Base-by-base conservation (phyloP, 2,113 vertebrate species). In the Tragelaphus scriptus region DNA sequence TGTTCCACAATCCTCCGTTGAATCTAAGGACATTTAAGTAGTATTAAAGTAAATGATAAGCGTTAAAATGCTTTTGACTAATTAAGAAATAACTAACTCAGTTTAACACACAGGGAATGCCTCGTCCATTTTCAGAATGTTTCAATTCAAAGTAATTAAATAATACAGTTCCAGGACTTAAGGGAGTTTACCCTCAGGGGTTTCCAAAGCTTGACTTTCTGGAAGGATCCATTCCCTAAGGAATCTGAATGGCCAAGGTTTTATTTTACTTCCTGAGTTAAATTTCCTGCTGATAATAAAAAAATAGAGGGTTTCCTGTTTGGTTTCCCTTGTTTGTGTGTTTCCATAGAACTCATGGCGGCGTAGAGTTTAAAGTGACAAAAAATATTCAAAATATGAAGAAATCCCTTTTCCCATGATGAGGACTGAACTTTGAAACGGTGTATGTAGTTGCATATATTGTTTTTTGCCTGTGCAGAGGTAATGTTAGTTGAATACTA, bases 271-370 rank as follows among this genome's bases (percentile, higher is more conserved):
- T 98, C 80, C 80, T 97, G 93, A 98, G 90, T 59, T 97, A 65
- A 98, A 79, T 92, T 98, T 97, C 95, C 59, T 98, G 65, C 90
- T 91, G 97, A 95, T 96, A 97, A 98, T 96, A 85, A 65, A 89
- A 88, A 96, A 94, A 95, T 55, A 0, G 7, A 93, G 40, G 32
- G 79, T 95, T 98, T 97, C 91, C 98, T 98, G 92, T 98, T 97
- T 56, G 15, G 63, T 96, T 98, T 98, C 71, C 96, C 61, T 96
- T 98, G 95, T 97, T 98, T 98, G 94, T 86, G 25, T 82, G 97
- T 97, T 97, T 90, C 58, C 65, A 92, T 95, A 90, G 97, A 97
- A 97, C 65, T 88, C 21, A 81, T 44, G 85, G 49, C 30, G 82
- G 10, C 0, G 2, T 32, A 68, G 58, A 96, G 8, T 96, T 96